Base-by-base conservation (phyloP, 1,140 invertebrate genomes). In the Drosophila rufa region DNA sequence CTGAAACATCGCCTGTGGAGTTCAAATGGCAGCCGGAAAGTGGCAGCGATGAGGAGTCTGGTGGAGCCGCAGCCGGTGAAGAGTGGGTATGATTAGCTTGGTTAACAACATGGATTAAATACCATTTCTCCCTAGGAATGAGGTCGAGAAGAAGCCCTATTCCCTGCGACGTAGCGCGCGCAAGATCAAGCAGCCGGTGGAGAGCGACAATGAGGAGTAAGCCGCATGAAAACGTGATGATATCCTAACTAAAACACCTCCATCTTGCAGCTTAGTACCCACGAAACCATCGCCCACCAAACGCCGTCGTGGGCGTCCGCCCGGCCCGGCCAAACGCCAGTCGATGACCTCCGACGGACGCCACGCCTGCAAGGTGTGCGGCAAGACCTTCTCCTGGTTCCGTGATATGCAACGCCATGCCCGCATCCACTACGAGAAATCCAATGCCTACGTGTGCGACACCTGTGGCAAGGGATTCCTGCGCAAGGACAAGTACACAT, bases 381-480 rank as follows among this genome's bases (percentile, higher is more conserved):
- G 70, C 2, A 92, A 92, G 42, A 80, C 75, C 0, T 92, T 92
- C 55, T 86, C 85, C 5, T 91, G 86, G 90, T 58, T 68, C 36
- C 81, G 91, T 0, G 91, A 92, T 51, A 79, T 92, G 76, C 77
- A 82, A 40, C 90, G 91, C 1, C 91, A 92, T 40, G 74, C 79
- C 8, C 70, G 75, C 15, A 60, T 66, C 0, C 91, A 92, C 47
- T 81, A 58, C 22, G 80, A 83, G 19, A 55, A 87, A 19, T 65
- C 74, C 19, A 12, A 56, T 2, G 36, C 51, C 0, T 80, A 33
- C 30, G 65, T 71, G 14, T 92, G 91, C 42, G 61, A 81, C 1
- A 57, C 40, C 9, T 92, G 91, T 36, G 90, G 80, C 11, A 90
- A 84, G 53, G 53, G 68, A 15, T 92, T 84, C 36, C 25, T 84